A percentile compares a stretch with the other conserved stretches of the same genome.
Evolutionary conservation across 2,113 vertebrate species (phyloP).

Genomic region (Trichomycterus rosablanca): DNA sequence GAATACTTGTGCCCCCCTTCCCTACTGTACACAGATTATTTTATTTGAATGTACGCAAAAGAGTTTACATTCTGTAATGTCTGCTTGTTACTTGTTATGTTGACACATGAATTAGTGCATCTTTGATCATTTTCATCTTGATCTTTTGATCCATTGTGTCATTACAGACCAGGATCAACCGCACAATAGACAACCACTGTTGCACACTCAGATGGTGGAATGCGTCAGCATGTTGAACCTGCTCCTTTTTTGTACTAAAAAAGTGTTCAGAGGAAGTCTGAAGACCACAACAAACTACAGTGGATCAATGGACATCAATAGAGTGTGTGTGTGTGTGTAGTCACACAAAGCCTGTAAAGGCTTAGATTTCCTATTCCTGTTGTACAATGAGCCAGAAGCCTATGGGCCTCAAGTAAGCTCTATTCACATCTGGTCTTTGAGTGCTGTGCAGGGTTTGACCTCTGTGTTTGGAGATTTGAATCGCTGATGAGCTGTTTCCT

Average conservation of each 20-base stretch:
- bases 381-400: constrained; percentile 17
- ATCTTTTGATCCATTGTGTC: constrained; percentile 26
- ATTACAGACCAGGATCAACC: constrained; percentile 10
- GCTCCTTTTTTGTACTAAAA: neutral
- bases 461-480: constrained; percentile 26
- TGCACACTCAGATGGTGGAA: neutral
- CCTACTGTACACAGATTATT: too few relatives aligned
- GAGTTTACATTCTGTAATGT: neutral
- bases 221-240: constrained; percentile 13
- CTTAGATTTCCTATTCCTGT: neutral
- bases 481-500: constrained; percentile 60
- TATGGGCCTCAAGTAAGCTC: constrained; percentile 11
- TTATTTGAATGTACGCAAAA: too few relatives aligned
- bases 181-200: neutral
- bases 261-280: constrained; percentile 2
- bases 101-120: too few relatives aligned
- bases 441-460: constrained; percentile 49
- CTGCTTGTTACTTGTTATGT: neutral
- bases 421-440: constrained; percentile 35
- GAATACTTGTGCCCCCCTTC: too few relatives aligned
- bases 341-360: constrained; percentile 6
- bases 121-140: constrained; percentile 11
- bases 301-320: constrained; percentile 13
- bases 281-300: constrained; percentile 10
- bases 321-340: constrained; percentile 4